Evolutionary conservation across 2,113 vertebrate genomes (phyloP).

Genomic region (Cromileptes altivelis): DNA sequence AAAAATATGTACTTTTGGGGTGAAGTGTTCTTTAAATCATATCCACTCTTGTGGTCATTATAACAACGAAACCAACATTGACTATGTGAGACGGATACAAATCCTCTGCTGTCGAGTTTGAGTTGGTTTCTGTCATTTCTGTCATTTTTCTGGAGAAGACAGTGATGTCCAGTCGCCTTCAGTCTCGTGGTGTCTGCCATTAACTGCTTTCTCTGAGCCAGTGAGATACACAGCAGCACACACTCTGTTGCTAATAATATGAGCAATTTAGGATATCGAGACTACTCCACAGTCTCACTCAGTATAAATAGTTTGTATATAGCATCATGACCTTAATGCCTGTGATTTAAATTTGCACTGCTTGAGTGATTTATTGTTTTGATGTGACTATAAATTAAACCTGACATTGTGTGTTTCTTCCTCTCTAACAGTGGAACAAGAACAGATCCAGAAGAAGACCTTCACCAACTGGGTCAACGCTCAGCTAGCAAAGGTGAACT

Average conservation of each 20-base stretch:
- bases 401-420: constrained; percentile 1
- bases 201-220: neutral
- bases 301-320: neutral
- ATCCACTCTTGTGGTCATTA: neutral
- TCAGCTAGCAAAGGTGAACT: constrained; percentile 92
- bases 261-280: neutral
- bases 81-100: neutral
- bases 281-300: neutral
- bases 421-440: constrained; percentile 89
- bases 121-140: neutral
- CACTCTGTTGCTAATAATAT: neutral
- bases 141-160: neutral
- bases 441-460: constrained; percentile 95
- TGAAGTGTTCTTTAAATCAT: too few species aligned
- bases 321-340: neutral
- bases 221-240: neutral
- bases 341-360: neutral
- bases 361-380: neutral
- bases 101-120: neutral
- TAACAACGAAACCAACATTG: neutral
- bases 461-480: constrained; percentile 98
- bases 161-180: neutral
- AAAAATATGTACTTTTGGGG: too few species aligned
- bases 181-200: neutral
- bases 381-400: neutral